A percentile compares a stretch with the other conserved stretches of the same genome.
Evolutionary conservation across 2,113 vertebrate species (phyloP).

Genomic region (Platichthys stellatus): DNA sequence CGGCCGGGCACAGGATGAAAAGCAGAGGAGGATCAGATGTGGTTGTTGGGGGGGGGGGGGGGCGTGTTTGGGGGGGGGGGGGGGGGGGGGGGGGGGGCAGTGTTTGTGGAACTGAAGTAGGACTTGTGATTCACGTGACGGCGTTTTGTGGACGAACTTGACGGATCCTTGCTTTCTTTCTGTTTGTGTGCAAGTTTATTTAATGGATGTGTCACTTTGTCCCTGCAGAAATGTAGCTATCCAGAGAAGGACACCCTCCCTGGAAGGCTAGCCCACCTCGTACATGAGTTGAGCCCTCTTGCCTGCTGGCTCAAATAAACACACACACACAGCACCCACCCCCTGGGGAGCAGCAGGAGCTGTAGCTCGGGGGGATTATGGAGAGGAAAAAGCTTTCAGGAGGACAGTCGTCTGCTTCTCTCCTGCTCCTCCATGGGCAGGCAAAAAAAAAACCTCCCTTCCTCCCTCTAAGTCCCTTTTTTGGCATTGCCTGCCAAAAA

Average conservation of each 20-base stretch:
- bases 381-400: conserved; percentile 75
- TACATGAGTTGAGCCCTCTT: conserved; percentile 53
- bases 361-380: conserved; percentile 82
- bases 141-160: conserved; percentile 49
- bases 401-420: conserved; percentile 82
- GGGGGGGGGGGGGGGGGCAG: conserved; percentile 40
- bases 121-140: conserved; percentile 11
- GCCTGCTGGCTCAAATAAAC: conserved; percentile 65
- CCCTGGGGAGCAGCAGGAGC: conserved; percentile 80
- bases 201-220: conserved; percentile 46
- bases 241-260: conserved; percentile 43
- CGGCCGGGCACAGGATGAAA: conserved; percentile 59
- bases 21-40: conserved; percentile 57
- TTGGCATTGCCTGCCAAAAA: conserved; percentile 55
- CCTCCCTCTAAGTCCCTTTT: conserved; percentile 75
- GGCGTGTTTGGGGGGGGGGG: conserved; percentile 29
- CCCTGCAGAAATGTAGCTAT: conserved; percentile 42
- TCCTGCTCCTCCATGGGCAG: conserved; percentile 76
- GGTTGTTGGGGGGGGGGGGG: conserved; percentile 36
- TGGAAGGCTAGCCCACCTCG: conserved; percentile 37
- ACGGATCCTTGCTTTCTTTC: conserved; percentile 33
- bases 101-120: conserved; percentile 33
- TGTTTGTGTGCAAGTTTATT: conserved; percentile 37
- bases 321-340: conserved; percentile 41
- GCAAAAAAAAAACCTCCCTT: conserved; percentile 54